These are phyloP conservation scores for Lithobates pipiens DNA, from an alignment of 2,797 vertebrate genomes.

Conservation along the genomic window DNA sequence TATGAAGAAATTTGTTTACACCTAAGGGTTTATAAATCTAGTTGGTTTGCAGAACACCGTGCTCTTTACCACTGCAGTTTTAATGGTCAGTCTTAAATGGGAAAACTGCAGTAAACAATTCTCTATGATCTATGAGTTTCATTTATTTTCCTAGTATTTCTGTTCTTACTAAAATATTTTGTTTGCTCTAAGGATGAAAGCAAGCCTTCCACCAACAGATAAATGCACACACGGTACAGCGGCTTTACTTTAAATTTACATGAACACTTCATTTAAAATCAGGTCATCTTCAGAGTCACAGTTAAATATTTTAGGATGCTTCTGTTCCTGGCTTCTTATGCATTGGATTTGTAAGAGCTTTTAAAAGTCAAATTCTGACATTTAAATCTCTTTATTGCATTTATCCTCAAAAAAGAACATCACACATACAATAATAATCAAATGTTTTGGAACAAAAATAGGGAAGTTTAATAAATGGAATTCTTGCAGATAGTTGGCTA, in stretches of 20 bases:
- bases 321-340: slow-evolving; percentile 7
- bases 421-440: background rate
- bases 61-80: too few species aligned
- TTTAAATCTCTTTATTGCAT: slow-evolving; percentile 13
- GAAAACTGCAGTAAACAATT: background rate
- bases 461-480: too few species aligned
- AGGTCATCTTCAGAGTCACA: slow-evolving; percentile 24
- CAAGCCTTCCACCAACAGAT: background rate
- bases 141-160: background rate
- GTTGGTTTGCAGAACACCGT: too few species aligned
- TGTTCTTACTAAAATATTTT: background rate
- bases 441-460: background rate
- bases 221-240: background rate
- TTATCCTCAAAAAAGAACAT: slow-evolving; percentile 5
- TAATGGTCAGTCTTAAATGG: too few species aligned
- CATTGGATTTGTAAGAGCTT: slow-evolving; percentile 4
- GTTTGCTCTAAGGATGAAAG: background rate
- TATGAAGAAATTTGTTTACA: background rate
- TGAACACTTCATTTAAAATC: slow-evolving; percentile 15
- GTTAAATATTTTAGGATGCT: slow-evolving; percentile 26
- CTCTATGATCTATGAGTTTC: background rate
- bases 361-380: slow-evolving; percentile 24
- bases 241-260: slow-evolving; percentile 23
- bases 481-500: too few species aligned
- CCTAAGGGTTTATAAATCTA: too few species aligned